These are phyloP conservation scores for Conops quadrifasciatus DNA, from an alignment of 2,888 invertebrate species.

Conservation along the genomic window DNA sequence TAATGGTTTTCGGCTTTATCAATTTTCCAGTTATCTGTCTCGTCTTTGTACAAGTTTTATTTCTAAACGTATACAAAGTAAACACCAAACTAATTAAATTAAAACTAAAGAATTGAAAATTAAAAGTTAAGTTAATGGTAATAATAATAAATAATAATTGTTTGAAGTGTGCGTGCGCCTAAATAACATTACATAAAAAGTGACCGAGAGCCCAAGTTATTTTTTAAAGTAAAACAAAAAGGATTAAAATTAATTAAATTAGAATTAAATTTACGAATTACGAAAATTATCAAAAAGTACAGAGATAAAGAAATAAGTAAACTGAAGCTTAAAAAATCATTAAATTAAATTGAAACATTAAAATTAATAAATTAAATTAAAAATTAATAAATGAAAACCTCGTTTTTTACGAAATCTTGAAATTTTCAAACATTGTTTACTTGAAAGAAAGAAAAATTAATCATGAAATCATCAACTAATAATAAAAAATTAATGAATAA, in stretches of 20 bases:
- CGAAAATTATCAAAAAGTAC: constrained; percentile 13
- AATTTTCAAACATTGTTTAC: neutral
- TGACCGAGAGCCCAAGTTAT: too few relatives aligned
- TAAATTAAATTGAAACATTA: constrained; percentile 30
- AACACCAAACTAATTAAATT: constrained; percentile 38
- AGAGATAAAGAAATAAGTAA: constrained; percentile 32
- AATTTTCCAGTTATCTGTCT: neutral
- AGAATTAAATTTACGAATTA: constrained; percentile 26
- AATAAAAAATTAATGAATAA: constrained; percentile 8
- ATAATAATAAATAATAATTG: constrained; percentile 17
- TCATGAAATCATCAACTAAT: neutral
- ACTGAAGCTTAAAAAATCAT: constrained; percentile 28
- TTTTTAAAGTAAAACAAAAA: neutral
- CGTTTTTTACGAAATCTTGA: too few relatives aligned
- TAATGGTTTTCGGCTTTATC: too few relatives aligned
- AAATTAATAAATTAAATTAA: neutral
- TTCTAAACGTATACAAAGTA: constrained; percentile 18
- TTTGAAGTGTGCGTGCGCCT: neutral
- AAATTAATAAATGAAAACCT: constrained; percentile 1
- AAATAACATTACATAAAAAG: too few relatives aligned
- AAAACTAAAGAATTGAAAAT: constrained; percentile 26
- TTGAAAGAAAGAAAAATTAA: neutral
- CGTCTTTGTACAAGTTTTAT: neutral
- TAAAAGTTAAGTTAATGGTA: constrained; percentile 14
- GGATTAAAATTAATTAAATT: neutral